A percentile compares a stretch with the other conserved stretches of the same genome.
Conservation (phyloP, 2,113 vertebrate genomes). For the Parus major region DNA sequence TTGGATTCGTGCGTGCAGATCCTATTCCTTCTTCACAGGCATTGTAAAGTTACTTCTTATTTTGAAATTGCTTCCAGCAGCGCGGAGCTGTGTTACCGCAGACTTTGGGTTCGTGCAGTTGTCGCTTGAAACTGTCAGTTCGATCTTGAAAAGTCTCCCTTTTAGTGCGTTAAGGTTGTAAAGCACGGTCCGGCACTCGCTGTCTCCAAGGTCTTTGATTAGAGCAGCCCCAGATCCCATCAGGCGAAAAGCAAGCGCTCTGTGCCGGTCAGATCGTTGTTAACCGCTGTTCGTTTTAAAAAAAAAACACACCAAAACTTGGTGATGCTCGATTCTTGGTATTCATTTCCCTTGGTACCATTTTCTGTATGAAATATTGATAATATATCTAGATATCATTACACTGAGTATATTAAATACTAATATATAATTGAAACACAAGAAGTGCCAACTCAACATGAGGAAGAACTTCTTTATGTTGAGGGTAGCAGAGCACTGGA, state of each 20-base stretch:
- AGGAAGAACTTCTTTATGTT: not conserved
- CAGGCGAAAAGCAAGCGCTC: not conserved
- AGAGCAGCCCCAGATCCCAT: not conserved
- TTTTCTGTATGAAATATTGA: not conserved
- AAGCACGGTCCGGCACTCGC: not conserved
- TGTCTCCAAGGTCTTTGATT: not conserved
- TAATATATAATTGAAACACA: not conserved
- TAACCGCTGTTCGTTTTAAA: not conserved
- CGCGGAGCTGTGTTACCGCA: rapidly evolving
- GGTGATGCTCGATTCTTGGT: not conserved
- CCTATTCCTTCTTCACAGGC: rapidly evolving
- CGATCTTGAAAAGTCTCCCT: not conserved
- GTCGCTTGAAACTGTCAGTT: rapidly evolving
- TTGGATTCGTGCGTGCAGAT: not conserved
- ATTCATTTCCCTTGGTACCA: rapidly evolving
- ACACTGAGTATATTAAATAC: not conserved
- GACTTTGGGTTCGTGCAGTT: not conserved
- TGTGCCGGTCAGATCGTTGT: not conserved
- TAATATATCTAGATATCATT: not conserved
- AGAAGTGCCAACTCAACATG: not conserved
- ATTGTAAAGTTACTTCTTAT: not conserved
- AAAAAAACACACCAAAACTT: rapidly evolving
- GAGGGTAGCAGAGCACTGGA: not conserved
- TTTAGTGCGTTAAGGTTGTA: not conserved
- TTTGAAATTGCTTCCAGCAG: not conserved